Evolutionary conservation across 2,113 vertebrate genomes (phyloP).

Genomic region (Apistogramma diplotaenia): DNA sequence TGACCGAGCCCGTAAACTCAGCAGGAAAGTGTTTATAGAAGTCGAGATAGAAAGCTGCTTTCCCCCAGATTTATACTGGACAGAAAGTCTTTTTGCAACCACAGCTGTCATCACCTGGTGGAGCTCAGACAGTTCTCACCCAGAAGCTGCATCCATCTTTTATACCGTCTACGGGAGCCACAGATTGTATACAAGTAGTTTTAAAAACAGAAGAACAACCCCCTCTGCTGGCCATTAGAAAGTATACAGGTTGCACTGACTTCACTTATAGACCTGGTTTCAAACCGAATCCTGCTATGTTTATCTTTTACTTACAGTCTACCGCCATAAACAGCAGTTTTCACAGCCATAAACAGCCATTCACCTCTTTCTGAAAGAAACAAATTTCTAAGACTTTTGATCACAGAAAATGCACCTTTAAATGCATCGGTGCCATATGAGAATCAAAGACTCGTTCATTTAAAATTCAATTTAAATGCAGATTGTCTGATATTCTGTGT

Average conservation of each 20-base stretch:
- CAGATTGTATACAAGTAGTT: background rate
- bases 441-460: background rate
- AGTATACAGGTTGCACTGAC: accelerated
- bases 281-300: too few species aligned
- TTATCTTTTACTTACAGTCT: background rate
- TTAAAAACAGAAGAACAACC: background rate
- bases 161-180: background rate
- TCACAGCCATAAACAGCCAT: too few species aligned
- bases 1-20: too few species aligned
- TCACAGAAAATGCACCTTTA: background rate
- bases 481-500: background rate
- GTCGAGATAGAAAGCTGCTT: background rate
- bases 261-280: too few species aligned
- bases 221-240: background rate
- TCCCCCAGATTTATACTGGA: background rate
- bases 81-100: background rate
- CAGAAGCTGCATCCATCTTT: background rate
- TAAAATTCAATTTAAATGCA: background rate
- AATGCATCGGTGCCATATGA: background rate
- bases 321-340: background rate
- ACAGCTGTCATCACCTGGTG: background rate
- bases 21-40: background rate
- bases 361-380: too few species aligned
- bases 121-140: background rate
- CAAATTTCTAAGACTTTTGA: background rate